phyloP scores from a whole-genome alignment of 2,113 vertebrate species.

The Gallinago undulata region DNA sequence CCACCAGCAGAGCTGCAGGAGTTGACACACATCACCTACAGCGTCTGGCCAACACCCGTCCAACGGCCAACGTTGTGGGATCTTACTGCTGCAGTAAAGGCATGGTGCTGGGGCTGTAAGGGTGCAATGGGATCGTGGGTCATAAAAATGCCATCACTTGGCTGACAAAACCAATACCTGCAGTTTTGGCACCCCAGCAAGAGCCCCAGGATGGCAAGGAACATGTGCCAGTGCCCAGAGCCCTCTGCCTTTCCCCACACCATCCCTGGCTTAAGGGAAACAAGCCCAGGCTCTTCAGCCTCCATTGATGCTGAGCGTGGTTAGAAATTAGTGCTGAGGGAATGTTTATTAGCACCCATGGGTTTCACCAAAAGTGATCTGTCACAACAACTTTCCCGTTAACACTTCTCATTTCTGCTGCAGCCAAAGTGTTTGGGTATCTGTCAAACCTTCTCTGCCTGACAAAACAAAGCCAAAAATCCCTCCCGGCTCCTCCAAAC shows the following conservation, averaged over 20 bases:
- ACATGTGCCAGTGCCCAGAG: background rate
- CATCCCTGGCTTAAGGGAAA: rapidly evolving
- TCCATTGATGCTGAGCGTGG: background rate
- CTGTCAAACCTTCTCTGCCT: background rate
- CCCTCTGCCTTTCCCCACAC: background rate
- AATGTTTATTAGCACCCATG: background rate
- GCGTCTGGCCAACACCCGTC: background rate
- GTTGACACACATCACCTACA: background rate
- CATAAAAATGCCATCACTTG: background rate
- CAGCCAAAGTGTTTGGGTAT: background rate
- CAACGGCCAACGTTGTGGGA: background rate
- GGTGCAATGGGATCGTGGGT: background rate
- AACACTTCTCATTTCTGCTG: background rate
- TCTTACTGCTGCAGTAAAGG: background rate
- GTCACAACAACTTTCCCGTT: background rate
- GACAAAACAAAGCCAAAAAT: background rate
- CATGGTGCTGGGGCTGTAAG: background rate
- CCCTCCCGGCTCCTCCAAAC: background rate
- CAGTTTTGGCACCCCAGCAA: background rate
- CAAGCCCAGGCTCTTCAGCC: background rate
- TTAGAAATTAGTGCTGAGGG: background rate
- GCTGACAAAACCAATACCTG: background rate
- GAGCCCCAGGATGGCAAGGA: background rate
- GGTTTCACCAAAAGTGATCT: background rate
- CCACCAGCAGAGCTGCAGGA: background rate